Conservation (phyloP, 1,140 invertebrate species). For the Stegodyphus mimosarum region DNA sequence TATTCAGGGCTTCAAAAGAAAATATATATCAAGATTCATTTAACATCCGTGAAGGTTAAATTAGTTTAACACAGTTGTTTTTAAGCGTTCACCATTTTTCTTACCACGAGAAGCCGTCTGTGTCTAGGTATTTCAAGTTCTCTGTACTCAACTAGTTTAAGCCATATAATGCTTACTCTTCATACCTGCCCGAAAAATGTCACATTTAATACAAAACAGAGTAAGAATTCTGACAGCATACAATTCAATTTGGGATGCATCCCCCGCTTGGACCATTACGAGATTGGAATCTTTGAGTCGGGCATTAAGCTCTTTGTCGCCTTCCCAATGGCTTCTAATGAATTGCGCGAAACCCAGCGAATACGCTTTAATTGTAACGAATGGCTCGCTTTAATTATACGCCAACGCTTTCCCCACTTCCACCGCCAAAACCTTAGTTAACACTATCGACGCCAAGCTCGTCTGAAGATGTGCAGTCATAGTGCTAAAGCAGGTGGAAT, state of each 20-base stretch:
- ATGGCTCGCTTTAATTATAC: slow-evolving; percentile 45
- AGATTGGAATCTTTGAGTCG: slow-evolving; percentile 48
- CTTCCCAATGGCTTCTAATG: slow-evolving; percentile 33
- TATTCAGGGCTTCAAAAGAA: no score
- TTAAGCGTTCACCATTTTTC: no score
- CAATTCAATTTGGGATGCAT: slow-evolving; percentile 26
- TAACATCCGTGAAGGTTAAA: no score
- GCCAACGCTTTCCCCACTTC: background rate
- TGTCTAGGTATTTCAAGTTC: no score
- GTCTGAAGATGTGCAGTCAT: slow-evolving; percentile 7
- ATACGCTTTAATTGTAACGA: slow-evolving; percentile 48
- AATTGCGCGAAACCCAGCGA: slow-evolving; percentile 36
- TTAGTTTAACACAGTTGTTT: no score
- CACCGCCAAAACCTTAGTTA: slow-evolving; percentile 17
- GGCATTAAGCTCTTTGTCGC: slow-evolving; percentile 49
- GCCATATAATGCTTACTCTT: no score
- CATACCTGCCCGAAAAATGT: no score
- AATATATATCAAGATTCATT: no score
- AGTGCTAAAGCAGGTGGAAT: slow-evolving; percentile 9
- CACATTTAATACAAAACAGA: no score
- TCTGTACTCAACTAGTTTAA: no score
- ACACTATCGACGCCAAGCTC: slow-evolving; percentile 8
- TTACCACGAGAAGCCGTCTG: no score
- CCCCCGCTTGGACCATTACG: slow-evolving; percentile 22
- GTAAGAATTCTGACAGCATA: background rate